Evolutionary conservation across 2,797 vertebrate genomes (phyloP).

Genomic region (Phoebastria nigripes): DNA sequence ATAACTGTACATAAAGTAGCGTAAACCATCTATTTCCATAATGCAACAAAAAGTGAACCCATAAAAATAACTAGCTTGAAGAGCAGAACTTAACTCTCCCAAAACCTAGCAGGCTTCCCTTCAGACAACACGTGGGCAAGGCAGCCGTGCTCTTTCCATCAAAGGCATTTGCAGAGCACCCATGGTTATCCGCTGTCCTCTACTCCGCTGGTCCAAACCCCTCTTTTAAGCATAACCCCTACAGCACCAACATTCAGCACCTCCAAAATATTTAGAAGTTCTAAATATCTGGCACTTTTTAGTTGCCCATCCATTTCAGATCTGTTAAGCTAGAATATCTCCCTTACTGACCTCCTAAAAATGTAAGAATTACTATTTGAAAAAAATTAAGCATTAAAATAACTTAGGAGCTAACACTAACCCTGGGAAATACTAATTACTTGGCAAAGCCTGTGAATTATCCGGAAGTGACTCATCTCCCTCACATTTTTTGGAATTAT

Average conservation of each 20-base stretch:
- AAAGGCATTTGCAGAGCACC: background rate
- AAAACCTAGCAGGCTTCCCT: background rate
- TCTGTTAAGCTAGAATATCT: background rate
- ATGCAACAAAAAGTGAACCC: background rate
- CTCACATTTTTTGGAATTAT: background rate
- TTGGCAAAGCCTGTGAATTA: background rate
- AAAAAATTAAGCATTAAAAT: background rate
- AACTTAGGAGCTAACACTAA: background rate
- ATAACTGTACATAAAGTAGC: background rate
- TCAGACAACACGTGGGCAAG: background rate
- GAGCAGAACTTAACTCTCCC: background rate
- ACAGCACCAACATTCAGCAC: background rate
- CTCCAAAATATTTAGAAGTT: background rate
- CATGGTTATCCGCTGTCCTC: accelerated
- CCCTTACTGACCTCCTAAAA: background rate
- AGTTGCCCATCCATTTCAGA: background rate
- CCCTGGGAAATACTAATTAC: background rate
- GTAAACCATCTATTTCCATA: background rate
- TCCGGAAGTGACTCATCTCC: background rate
- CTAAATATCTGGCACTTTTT: background rate
- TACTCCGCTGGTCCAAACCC: background rate
- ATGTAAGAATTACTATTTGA: background rate
- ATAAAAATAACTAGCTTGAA: background rate
- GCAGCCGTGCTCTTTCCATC: background rate
- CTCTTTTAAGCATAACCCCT: background rate